Percentiles rank a stretch among this genome's conserved stretches.
phyloP scores from a whole-genome alignment of 2,113 vertebrate genomes.

The Vimba vimba region DNA sequence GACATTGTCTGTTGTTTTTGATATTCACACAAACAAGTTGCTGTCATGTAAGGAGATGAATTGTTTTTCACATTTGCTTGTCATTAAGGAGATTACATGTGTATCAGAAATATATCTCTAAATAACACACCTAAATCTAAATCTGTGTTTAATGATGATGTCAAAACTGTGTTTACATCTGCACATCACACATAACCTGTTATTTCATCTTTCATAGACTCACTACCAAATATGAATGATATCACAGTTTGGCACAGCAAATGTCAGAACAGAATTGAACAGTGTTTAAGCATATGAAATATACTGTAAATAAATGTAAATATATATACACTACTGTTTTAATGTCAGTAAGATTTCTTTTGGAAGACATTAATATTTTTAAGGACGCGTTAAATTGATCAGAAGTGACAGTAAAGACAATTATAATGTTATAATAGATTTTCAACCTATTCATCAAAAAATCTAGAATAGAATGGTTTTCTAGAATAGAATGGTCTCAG shows the following conservation, averaged over 20 bases:
- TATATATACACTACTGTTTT: too few species aligned
- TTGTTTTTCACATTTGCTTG: conserved; percentile 30
- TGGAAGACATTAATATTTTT: too few species aligned
- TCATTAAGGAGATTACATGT: conserved; percentile 49
- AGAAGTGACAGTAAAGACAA: too few species aligned
- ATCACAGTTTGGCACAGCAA: neutral
- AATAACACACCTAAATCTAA: conserved; percentile 9
- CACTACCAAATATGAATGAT: neutral
- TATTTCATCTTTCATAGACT: neutral
- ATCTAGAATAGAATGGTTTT: too few species aligned
- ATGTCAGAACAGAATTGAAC: neutral
- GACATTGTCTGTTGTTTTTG: conserved; percentile 39
- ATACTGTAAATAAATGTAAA: neutral
- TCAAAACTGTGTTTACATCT: conserved; percentile 16
- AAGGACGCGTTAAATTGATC: too few species aligned
- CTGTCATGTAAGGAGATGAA: conserved; percentile 42
- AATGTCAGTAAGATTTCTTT: too few species aligned
- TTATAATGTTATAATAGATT: too few species aligned
- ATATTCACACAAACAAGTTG: conserved; percentile 49
- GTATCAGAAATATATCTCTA: conserved; percentile 28
- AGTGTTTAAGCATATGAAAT: neutral
- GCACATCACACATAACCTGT: neutral
- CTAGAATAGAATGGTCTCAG: too few species aligned
- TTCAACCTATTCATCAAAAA: too few species aligned
- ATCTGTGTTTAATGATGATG: conserved; percentile 26